phyloP scores from a whole-genome alignment of 2,113 vertebrate species.

The Melanerpes aurifrons region DNA sequence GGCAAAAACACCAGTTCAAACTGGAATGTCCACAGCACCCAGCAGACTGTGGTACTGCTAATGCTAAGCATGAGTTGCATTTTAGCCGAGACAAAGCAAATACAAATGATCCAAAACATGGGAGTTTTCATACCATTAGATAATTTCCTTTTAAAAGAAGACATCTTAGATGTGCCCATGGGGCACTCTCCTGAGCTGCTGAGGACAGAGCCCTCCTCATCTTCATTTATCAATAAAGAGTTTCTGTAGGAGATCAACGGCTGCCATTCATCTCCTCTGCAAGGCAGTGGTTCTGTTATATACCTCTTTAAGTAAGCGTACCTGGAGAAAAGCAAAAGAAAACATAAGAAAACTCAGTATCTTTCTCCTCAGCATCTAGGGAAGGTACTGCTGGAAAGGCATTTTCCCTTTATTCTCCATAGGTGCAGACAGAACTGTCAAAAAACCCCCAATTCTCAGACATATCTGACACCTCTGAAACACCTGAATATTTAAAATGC shows the following conservation, averaged over 20 bases:
- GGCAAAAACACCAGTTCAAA: not conserved
- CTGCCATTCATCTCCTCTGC: constrained; percentile 83
- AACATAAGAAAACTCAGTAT: not conserved
- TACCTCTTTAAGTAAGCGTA: constrained; percentile 85
- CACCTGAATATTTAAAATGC: not conserved
- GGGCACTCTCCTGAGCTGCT: constrained; percentile 73
- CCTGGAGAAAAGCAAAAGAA: constrained; percentile 61
- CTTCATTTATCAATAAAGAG: constrained; percentile 84
- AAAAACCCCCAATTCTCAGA: not conserved
- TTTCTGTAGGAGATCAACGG: constrained; percentile 83
- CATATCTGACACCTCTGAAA: not conserved
- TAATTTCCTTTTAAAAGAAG: constrained; percentile 73
- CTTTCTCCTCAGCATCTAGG: not conserved
- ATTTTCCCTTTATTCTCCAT: not conserved
- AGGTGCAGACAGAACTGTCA: not conserved
- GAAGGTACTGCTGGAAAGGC: not conserved
- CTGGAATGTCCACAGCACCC: not conserved
- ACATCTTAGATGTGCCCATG: constrained; percentile 47
- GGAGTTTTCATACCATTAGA: constrained; percentile 73
- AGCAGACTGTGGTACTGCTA: not conserved
- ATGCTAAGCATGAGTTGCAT: not conserved
- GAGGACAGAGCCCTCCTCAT: constrained; percentile 79
- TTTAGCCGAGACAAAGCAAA: not conserved
- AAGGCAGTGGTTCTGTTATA: constrained; percentile 70
- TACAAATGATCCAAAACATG: not conserved